Conservation (phyloP, 2,797 vertebrate genomes). For the Pygocentrus nattereri region DNA sequence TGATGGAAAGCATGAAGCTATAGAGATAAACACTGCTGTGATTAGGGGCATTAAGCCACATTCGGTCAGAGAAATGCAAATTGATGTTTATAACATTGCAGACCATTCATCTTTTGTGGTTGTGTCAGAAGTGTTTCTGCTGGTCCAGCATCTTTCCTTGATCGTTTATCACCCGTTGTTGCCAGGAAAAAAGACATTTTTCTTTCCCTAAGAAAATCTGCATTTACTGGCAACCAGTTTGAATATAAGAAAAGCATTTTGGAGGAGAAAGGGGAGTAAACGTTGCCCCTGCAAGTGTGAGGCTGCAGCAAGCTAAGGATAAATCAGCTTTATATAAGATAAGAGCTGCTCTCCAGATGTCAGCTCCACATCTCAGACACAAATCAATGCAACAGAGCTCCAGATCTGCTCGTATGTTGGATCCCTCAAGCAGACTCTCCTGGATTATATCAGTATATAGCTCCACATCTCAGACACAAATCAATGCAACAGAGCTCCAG, state of each 20-base stretch:
- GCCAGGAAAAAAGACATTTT: slow-evolving; percentile 12
- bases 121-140: neutral
- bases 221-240: neutral
- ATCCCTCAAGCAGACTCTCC: slow-evolving; percentile 18
- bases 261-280: neutral
- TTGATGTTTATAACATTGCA: slow-evolving; percentile 7
- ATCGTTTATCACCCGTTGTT: neutral
- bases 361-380: slow-evolving; percentile 38
- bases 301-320: neutral
- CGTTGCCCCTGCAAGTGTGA: neutral
- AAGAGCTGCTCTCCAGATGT: slow-evolving; percentile 24
- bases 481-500: slow-evolving; percentile 37
- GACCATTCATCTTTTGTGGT: slow-evolving; percentile 3
- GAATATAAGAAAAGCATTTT: neutral
- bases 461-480: slow-evolving; percentile 44
- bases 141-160: neutral
- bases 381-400: slow-evolving; percentile 43
- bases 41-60: neutral
- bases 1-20: neutral
- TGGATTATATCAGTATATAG: too few species aligned
- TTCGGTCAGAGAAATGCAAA: neutral
- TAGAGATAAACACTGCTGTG: neutral
- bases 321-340: slow-evolving; percentile 30
- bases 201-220: neutral
- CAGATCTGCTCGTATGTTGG: slow-evolving; percentile 17